Evolutionary conservation across 2,797 vertebrate species (phyloP), one percentile per base, ranked within the genome.

Genomic region (Odontamblyopus lacepedii): DNA sequence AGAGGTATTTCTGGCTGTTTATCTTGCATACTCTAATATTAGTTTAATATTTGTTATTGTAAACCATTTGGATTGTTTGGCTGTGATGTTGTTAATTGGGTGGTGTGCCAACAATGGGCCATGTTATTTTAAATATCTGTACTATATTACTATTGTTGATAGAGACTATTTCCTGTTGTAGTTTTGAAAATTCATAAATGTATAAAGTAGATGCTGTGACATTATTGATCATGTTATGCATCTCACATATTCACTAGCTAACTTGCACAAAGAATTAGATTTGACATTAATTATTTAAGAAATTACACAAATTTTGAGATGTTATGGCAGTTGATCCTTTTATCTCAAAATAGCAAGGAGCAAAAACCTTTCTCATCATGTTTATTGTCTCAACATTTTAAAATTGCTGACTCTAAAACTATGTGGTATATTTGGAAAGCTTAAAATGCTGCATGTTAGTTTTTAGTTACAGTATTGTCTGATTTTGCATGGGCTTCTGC

Each of bases 391-490:
- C 27, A 60, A 60, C 15, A 59, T n/a, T 23, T 27, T 29, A 27
- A 30, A 30, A 67, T 9, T 53, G 26, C 48, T 6, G 23, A 29
- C 55, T 23, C 16, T 30, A 53, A 19, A 53, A 51, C 26, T 41
- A 38, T 70, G 19, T 67, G 53, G 30, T 32, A 13, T 23, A 32
- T 26, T 62, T 59, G 6, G 50, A 61, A 61, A 30, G 59, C 59
- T 60, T 61, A 29, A 50, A 68, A 53, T 71, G 77, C 82, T 83
- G 82, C 74, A 53, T 61, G 38, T 67, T 70, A 30, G 73, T 51
- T 76, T 89, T 85, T 80, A 83, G 83, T 81, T 55, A 89, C 90
- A 76, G 61, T 63, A 51, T 73, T 82, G 62, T 81, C 74, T 71
- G 77, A 68, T 76, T 63, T 74, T 50, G 27, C 16, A 0, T 41